A percentile compares a stretch with the other conserved stretches of the same genome.
These are phyloP conservation scores for Leuciscus waleckii DNA, from an alignment of 2,797 vertebrate genomes.

Conservation along the genomic window DNA sequence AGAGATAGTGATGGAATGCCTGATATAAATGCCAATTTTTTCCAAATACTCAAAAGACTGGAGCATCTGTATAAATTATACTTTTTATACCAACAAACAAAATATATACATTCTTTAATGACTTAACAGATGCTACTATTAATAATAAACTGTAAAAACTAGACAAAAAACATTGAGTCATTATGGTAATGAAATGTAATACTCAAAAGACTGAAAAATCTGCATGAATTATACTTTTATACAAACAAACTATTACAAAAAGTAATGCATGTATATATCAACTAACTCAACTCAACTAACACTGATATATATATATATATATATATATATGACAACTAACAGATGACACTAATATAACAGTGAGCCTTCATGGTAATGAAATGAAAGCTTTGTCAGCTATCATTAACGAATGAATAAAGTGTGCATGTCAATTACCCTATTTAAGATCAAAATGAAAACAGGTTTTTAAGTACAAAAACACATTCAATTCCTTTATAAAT, in stretches of 20 bases:
- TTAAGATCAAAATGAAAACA: neutral
- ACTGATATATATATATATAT: too few species aligned
- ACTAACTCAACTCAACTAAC: too few species aligned
- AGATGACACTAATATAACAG: neutral
- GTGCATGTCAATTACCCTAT: neutral
- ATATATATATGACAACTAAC: neutral
- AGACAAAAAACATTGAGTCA: neutral
- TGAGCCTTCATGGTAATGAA: neutral
- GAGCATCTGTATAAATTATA: neutral
- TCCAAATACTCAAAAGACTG: neutral
- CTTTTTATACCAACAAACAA: neutral
- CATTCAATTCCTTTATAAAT: neutral
- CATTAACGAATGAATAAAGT: constrained; percentile 14
- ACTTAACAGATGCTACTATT: neutral
- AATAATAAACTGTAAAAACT: neutral
- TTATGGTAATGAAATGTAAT: neutral
- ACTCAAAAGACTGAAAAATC: neutral
- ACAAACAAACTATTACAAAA: neutral
- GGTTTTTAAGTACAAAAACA: neutral
- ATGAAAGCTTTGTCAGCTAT: neutral
- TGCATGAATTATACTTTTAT: neutral
- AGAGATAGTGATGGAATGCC: constrained; percentile 75
- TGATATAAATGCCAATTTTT: neutral
- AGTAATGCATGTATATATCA: too few species aligned
- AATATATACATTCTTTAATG: neutral